These are phyloP conservation scores for Nomada hirtipes DNA, from an alignment of 2,888 invertebrate species.

Conservation along the genomic window DNA sequence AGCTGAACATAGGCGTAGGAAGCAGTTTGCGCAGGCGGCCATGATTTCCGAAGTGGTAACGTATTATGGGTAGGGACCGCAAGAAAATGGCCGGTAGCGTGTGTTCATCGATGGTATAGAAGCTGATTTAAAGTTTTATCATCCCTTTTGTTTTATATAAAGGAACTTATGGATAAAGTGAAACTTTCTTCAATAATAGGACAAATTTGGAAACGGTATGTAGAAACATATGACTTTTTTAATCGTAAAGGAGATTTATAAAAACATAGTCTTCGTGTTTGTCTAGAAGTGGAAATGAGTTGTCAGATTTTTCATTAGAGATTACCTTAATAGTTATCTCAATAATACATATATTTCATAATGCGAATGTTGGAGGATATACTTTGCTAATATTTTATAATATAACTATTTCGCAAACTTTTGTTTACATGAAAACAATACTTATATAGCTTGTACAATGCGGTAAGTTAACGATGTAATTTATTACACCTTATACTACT, in stretches of 20 bases:
- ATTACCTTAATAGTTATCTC: neutral
- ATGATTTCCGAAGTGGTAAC: constrained; percentile 56
- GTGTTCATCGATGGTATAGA: constrained; percentile 72
- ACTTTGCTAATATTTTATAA: neutral
- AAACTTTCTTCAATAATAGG: constrained; percentile 28
- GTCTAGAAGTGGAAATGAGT: constrained; percentile 27
- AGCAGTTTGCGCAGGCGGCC: constrained; percentile 37
- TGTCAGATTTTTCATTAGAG: constrained; percentile 31
- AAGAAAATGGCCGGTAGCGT: constrained; percentile 82
- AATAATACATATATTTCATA: neutral
- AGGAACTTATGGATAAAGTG: constrained; percentile 29
- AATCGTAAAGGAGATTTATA: neutral
- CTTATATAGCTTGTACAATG: constrained; percentile 1
- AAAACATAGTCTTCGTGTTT: constrained; percentile 14
- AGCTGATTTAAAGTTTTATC: constrained; percentile 52
- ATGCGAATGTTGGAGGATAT: neutral
- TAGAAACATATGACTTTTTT: neutral
- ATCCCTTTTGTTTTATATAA: constrained; percentile 26
- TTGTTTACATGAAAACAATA: neutral
- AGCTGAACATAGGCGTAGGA: constrained; percentile 15
- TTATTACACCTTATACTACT: no score
- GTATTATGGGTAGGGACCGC: constrained; percentile 41
- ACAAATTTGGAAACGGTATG: constrained; percentile 62
- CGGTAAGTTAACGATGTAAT: neutral
- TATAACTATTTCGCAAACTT: neutral